Percentiles rank a stretch among this genome's conserved stretches.
phyloP scores from a whole-genome alignment of 1,140 invertebrate genomes.

The Platyscapa corneri region DNA sequence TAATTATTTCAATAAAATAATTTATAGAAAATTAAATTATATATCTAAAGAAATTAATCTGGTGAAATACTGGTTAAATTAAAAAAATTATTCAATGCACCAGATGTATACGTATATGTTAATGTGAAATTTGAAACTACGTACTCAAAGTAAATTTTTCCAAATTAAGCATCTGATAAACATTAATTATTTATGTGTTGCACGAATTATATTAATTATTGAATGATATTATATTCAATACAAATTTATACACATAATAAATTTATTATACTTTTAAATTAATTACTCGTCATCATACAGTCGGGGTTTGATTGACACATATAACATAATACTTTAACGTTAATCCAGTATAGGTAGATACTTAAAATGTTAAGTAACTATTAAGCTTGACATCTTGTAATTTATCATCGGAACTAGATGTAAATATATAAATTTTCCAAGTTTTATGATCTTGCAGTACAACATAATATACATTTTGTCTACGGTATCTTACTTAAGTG shows the following conservation, averaged over 20 bases:
- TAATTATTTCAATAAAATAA: too few species aligned
- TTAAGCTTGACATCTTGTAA: not conserved
- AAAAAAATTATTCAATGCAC: too few species aligned
- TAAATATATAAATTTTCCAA: conserved; percentile 12
- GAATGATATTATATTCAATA: not conserved
- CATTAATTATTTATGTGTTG: not conserved
- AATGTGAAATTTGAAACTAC: too few species aligned
- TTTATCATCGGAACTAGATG: not conserved
- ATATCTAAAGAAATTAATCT: too few species aligned
- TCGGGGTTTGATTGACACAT: not conserved
- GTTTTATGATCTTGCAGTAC: not conserved
- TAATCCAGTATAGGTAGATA: too few species aligned
- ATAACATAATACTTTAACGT: not conserved
- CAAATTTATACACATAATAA: not conserved
- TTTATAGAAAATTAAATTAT: too few species aligned
- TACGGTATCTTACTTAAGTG: not conserved
- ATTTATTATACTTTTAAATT: not conserved
- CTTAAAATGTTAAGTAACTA: not conserved
- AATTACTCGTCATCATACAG: not conserved
- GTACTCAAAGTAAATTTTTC: not conserved
- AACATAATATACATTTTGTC: not conserved
- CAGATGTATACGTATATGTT: too few species aligned
- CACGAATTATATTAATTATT: not conserved
- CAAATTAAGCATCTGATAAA: not conserved
- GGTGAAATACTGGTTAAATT: too few species aligned